Evolutionary conservation across 2,797 vertebrate species (phyloP), one percentile per base, ranked within the genome.

Genomic region (Notoglanidium macrostoma): DNA sequence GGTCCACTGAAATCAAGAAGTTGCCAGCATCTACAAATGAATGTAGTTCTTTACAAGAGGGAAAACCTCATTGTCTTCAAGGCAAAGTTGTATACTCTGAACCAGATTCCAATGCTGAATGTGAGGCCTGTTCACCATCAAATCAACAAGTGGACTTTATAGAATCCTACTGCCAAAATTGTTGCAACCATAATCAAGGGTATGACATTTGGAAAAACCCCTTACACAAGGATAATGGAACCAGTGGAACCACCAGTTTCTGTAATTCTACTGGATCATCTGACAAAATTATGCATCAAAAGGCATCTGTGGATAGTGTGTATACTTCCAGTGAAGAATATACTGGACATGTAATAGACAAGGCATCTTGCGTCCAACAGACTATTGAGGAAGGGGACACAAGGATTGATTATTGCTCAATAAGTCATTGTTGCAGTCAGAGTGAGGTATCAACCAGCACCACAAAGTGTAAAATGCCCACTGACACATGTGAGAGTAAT

Each of bases 161-260:
- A 0, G 95, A 95, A 83, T 86, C 90, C 55, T 94, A 93, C 78
- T 96, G 95, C 89, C 93, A 93, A 76, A 94, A 92, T n/a, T 96
- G 96, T 83, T 94, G 95, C 73, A 92, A 92, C 87, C 94, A 93
- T 67, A 94, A 92, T 90, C 95, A 92, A 78, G 93, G 93, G 79
- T 96, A 96, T 14, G 95, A 98, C 90, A 96, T 97, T 4, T 97
- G 97, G 97, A 97, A 95, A 90, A 97, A 96, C 40, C 96, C 96
- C 7, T 78, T 95, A 88, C 94, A 95, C 26, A 92, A 91, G 21
- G 54, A 90, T 0, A 21, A 90, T 0, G 93, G 87, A 72, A 92
- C 92, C 65, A 90, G 94, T 0, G 93, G 88, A 73, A 92, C 92
- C 63, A 91, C 93, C 1, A 94, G 88, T 1, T 96, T 95, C 0